Conservation (phyloP, 2,797 vertebrate species). For the Leptatherina wallacei region DNA sequence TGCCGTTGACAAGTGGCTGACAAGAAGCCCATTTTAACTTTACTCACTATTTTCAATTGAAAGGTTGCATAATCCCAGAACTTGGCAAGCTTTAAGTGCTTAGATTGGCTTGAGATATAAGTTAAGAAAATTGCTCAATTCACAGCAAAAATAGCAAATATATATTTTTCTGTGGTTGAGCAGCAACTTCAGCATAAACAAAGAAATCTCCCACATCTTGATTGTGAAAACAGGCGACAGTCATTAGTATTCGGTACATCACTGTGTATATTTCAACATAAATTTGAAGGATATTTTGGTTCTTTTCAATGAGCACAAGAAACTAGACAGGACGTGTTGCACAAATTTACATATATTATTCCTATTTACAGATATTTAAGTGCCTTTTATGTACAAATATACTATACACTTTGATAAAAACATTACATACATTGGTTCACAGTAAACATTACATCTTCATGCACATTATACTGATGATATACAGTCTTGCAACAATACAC, state of each 20-base stretch:
- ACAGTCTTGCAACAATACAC: constrained; percentile 19
- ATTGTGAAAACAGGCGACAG: constrained; percentile 35
- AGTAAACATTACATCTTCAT: neutral
- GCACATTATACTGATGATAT: neutral
- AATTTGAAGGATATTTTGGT: constrained; percentile 40
- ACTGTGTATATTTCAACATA: constrained; percentile 49
- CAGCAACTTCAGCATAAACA: constrained; percentile 29
- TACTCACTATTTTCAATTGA: constrained; percentile 17
- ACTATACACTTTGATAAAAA: constrained; percentile 4
- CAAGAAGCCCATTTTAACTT: neutral
- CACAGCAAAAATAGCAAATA: constrained; percentile 25
- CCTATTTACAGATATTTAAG: constrained; percentile 63
- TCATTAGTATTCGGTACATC: constrained; percentile 26
- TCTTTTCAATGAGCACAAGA: constrained; percentile 48
- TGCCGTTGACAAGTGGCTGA: constrained; percentile 3
- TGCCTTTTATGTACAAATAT: constrained; percentile 59
- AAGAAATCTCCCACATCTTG: constrained; percentile 1
- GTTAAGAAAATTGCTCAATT: constrained; percentile 26
- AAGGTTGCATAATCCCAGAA: constrained; percentile 35
- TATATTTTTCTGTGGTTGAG: constrained; percentile 16
- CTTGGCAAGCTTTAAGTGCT: constrained; percentile 36
- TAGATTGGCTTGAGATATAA: constrained; percentile 34
- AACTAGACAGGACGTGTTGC: constrained; percentile 29
- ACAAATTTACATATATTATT: constrained; percentile 69
- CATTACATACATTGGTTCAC: neutral